These are phyloP conservation scores for Sphaerodactylus townsendi DNA, from an alignment of 2,113 vertebrate species.

Conservation along the genomic window DNA sequence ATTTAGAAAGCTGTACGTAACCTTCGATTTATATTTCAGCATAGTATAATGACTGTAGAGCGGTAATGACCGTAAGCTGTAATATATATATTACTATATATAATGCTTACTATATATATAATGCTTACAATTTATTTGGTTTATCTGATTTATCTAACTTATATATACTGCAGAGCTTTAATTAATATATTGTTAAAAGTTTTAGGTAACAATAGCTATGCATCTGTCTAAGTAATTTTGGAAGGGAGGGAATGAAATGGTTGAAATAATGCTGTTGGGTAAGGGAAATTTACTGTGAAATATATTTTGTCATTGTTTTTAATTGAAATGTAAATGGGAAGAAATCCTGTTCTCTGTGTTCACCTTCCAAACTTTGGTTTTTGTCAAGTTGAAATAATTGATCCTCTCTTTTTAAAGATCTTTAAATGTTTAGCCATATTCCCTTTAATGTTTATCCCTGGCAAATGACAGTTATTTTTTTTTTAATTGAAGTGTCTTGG, in stretches of 20 bases:
- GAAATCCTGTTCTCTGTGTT: not conserved
- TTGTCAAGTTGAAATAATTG: conserved; percentile 32
- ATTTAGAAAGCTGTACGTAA: not conserved
- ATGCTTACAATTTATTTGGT: too few relatives aligned
- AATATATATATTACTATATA: too few relatives aligned
- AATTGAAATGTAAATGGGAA: conserved; percentile 37
- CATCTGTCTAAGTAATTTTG: not conserved
- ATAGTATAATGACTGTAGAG: not conserved
- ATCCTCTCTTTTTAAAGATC: not conserved
- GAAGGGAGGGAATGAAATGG: not conserved
- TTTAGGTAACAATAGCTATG: not conserved
- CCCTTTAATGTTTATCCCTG: conserved; percentile 8
- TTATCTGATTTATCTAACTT: too few relatives aligned
- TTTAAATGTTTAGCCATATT: not conserved
- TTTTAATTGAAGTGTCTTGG: conserved; percentile 1
- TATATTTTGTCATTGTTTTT: not conserved
- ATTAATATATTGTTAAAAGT: not conserved
- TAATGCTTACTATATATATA: too few relatives aligned
- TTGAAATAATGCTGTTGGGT: not conserved
- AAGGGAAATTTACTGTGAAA: fast-evolving
- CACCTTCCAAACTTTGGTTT: conserved; percentile 46
- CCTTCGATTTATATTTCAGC: not conserved
- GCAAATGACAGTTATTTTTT: not conserved
- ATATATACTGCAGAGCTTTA: not conserved
- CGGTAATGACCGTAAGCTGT: too few relatives aligned